phyloP scores from a whole-genome alignment of 2,797 vertebrate genomes.

The Sebastes minor region DNA sequence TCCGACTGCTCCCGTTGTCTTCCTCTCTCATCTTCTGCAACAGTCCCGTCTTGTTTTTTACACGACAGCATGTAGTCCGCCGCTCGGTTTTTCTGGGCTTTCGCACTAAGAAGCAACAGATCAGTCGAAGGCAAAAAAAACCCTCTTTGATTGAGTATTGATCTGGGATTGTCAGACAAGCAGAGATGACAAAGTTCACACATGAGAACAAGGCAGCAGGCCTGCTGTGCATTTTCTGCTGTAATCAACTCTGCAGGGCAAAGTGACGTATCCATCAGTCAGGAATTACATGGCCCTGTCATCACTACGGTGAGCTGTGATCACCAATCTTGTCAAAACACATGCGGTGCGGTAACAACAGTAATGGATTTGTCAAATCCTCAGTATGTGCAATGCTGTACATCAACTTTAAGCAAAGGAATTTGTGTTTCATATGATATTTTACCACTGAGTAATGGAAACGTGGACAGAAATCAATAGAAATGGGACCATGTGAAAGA shows the following conservation, averaged over 20 bases:
- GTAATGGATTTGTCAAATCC: constrained; percentile 63
- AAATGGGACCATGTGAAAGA: constrained; percentile 25
- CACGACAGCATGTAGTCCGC: background rate
- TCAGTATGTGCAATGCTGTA: constrained; percentile 1
- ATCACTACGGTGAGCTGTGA: constrained; percentile 8
- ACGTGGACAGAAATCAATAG: constrained; percentile 47
- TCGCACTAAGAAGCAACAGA: constrained; percentile 22
- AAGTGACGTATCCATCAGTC: constrained; percentile 42
- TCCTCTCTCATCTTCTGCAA: background rate
- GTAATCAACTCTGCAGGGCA: constrained; percentile 39
- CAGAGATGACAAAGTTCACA: constrained; percentile 62
- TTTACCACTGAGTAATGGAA: constrained; percentile 38
- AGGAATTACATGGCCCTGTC: constrained; percentile 27
- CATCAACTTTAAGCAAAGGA: constrained; percentile 24
- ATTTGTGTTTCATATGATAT: constrained; percentile 41
- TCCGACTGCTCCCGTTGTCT: background rate
- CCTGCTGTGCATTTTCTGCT: constrained; percentile 43
- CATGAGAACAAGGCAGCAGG: constrained; percentile 32
- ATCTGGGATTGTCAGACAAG: constrained; percentile 70
- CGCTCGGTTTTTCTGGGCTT: constrained; percentile 2
- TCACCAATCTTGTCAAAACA: constrained; percentile 45
- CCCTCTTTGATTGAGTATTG: constrained; percentile 77
- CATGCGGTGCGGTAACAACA: background rate
- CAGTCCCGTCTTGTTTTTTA: background rate
- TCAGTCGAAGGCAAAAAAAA: constrained; percentile 42